Evolutionary conservation across 2,113 vertebrate species (phyloP), one percentile per base, ranked within the genome.

Genomic region (Seriola aureovittata): DNA sequence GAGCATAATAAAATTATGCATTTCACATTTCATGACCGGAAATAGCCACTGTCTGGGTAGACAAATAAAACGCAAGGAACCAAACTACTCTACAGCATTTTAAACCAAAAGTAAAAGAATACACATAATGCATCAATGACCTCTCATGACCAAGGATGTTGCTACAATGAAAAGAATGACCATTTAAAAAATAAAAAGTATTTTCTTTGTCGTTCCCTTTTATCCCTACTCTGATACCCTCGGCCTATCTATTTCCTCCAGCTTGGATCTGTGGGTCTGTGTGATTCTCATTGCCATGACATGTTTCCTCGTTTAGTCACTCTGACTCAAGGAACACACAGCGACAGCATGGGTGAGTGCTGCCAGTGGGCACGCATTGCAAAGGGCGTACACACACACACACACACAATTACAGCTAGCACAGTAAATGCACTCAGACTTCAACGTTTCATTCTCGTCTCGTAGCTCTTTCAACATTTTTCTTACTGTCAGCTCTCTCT

Each of bases 331-430:
- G 75, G 36, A 89, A 69, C 68, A 63, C 67, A 83, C 21, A 80
- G 76, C 46, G 71, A 71, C 83, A 55, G 50, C 23, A 76, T 32
- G 81, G 68, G 59, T 69, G 77, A 89, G 68, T 79, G 52, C 82
- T 85, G 85, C 85, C 88, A 80, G 79, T 89, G 83, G 85, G 82
- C 86, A 90, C 32, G 71, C 59, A 44, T 21, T 8, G 63, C 73
- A 81, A 74, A 83, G 73, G 71, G 21, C 79, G 57, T 57, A 52
- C 68, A 62, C 48, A 75, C 57, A 54, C 71, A 54, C 71, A 62
- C 48, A 34, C 46, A 66, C 40, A 75, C 10, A 29, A 66, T 66
- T 70, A 70, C 40, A 68, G 25, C 19, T 14, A 13, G 34, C 50
- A 78, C 71, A 66, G 34, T 59, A 65, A 80, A 85, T 57, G 44